Conservation (phyloP, 2,797 vertebrate genomes). For the Pyrocephalus nanus region DNA sequence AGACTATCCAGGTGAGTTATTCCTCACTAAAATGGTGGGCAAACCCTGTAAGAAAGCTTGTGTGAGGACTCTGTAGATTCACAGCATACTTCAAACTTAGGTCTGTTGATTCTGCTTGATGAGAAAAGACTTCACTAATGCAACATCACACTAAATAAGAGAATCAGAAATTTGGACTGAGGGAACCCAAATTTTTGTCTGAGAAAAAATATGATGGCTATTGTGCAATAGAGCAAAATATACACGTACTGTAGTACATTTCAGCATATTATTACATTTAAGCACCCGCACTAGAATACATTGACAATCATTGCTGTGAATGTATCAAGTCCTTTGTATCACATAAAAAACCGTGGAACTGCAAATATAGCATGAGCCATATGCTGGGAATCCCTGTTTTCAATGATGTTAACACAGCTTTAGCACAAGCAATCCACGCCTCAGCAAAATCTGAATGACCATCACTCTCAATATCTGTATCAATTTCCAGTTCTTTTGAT, state of each 20-base stretch:
- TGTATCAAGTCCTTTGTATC: background rate
- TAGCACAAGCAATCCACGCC: background rate
- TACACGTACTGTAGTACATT: background rate
- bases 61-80: background rate
- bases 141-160: background rate
- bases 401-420: background rate
- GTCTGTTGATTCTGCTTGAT: background rate
- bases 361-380: background rate
- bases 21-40: background rate
- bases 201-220: background rate
- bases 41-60: background rate
- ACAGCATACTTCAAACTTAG: background rate
- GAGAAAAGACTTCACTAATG: background rate
- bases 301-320: background rate
- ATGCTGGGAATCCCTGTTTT: background rate
- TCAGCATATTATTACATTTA: background rate
- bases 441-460: background rate
- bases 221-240: background rate
- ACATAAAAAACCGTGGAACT: background rate
- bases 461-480: background rate
- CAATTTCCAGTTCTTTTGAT: slow-evolving; percentile 2
- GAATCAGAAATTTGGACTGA: background rate
- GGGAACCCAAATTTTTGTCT: background rate
- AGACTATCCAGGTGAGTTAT: background rate
- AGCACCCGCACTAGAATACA: accelerated